Base-by-base conservation (phyloP, 2,888 invertebrate genomes). In the Marronus borbonicus region DNA sequence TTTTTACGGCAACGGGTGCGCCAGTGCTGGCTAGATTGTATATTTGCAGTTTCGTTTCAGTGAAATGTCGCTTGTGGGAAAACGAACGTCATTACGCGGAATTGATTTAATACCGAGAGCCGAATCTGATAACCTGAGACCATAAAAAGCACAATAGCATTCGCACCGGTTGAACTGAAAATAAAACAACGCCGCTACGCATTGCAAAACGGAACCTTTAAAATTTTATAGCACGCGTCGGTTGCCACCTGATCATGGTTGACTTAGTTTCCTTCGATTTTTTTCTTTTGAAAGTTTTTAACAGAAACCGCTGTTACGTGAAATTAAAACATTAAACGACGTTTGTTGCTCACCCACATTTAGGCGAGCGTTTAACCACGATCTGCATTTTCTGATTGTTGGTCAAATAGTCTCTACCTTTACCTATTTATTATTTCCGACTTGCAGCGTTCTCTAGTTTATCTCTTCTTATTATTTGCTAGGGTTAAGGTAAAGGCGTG, bases 41-140 rank as follows among this genome's bases (percentile, higher is more conserved):
- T 72, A 60, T 72, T 72, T 72, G 72, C 72, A 72, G 72, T 72
- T 72, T 60, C 72, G 60, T 60, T 72, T 39, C 20, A 58, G 60
- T 39, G 64, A 76, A 76, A 76, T 68, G 68, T 76, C 55, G 68
- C 76, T 76, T 76, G 68, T 76, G 76, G 76, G 76, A 76, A 66
- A 76, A 76, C 76, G 76, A 76, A 76, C 68, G 76, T 76, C 68
- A 76, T 76, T 76, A 76, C 76, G 68, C 36, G 76, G 68, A 68
- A 76, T 76, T 76, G 76, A 76, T 76, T 66, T 76, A 76, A 76
- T 76, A 76, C 76, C 68, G 52, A 58, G 55, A 76, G 64, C 76
- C 66, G 76, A 66, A 68, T 68, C 76, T 66, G 66, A 76, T 76
- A 68, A 66, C 76, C 76, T 55, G 66, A 52, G 68, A 68, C 76